Conservation (phyloP, 2,797 vertebrate species). For the Margarornis squamiger region DNA sequence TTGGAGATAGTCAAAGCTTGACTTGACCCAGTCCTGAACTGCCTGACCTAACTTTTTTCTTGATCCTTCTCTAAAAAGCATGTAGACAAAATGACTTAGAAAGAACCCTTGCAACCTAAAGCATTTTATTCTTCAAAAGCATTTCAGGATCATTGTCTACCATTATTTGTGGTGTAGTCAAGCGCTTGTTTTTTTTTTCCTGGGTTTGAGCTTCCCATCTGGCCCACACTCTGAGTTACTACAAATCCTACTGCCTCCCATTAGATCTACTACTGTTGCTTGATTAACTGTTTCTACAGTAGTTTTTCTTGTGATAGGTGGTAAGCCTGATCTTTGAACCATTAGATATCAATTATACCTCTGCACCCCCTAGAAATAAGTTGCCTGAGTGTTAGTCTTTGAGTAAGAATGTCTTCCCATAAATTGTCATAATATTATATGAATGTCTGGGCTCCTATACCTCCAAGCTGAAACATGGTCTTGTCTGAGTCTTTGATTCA, state of each 20-base stretch:
- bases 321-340: not conserved
- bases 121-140: not conserved
- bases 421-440: not conserved
- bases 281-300: not conserved
- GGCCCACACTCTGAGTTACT: not conserved
- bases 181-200: not conserved
- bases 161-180: not conserved
- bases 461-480: not conserved
- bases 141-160: not conserved
- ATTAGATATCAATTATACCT: not conserved
- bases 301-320: not conserved
- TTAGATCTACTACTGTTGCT: not conserved
- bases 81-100: not conserved
- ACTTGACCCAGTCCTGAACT: not conserved
- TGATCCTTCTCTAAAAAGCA: not conserved
- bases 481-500: not conserved
- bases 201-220: not conserved
- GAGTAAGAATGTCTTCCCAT: not conserved
- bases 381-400: not conserved
- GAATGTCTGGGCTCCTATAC: not conserved
- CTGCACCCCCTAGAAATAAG: not conserved
- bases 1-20: not conserved
- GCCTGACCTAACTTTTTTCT: not conserved
- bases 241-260: not conserved
- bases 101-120: not conserved